Evolutionary conservation across 1,140 invertebrate genomes (phyloP).

Genomic region (Leptinotarsa texana): DNA sequence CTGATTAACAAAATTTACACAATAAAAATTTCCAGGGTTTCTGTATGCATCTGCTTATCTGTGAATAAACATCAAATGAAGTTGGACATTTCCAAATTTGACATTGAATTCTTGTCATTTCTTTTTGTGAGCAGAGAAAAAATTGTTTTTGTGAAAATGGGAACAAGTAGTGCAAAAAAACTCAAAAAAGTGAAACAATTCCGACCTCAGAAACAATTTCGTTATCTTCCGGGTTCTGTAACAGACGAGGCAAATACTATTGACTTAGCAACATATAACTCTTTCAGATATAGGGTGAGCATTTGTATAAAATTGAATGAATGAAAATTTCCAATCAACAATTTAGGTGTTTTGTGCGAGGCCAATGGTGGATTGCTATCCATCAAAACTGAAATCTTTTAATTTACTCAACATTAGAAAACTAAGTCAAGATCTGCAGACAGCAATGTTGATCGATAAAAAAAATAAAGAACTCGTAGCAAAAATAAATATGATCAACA

Average conservation of each 20-base stretch:
- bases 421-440: conserved; percentile 46
- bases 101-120: no score
- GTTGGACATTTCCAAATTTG: no score
- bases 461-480: conserved; percentile 57
- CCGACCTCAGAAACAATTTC: conserved; percentile 37
- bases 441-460: conserved; percentile 52
- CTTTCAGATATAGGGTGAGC: conserved; percentile 47
- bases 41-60: no score
- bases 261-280: conserved; percentile 48
- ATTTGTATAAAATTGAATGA: neutral
- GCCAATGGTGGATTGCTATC: conserved; percentile 52
- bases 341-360: conserved; percentile 43
- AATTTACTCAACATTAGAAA: conserved; percentile 50
- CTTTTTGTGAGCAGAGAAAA: neutral
- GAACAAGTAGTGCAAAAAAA: conserved; percentile 22
- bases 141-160: conserved; percentile 17
- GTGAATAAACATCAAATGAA: no score
- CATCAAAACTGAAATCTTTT: conserved; percentile 52
- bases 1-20: no score
- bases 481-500: conserved; percentile 54
- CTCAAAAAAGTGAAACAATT: conserved; percentile 20
- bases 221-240: conserved; percentile 42
- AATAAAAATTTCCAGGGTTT: no score
- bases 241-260: conserved; percentile 14
- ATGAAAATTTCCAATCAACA: neutral